These are phyloP conservation scores for Montipora efflorescens DNA, from an alignment of 64 coral and sea anemone species.

Conservation along the genomic window DNA sequence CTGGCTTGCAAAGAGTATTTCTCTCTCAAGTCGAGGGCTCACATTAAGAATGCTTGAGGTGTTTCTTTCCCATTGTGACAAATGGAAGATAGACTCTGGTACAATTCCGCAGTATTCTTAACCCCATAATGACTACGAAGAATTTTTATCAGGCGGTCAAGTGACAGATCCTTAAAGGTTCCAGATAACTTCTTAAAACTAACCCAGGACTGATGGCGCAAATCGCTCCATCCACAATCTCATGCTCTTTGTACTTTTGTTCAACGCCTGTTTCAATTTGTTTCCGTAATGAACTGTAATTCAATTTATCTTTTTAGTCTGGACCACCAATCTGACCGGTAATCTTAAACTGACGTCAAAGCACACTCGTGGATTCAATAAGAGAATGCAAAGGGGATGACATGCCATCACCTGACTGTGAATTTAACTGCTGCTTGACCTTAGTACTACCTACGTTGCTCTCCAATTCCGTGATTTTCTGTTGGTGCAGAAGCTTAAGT, in stretches of 20 bases:
- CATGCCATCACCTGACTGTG: no score
- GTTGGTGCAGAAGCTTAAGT: no score
- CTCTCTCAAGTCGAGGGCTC: slow-evolving; percentile 57
- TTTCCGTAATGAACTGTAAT: no score
- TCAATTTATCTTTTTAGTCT: no score
- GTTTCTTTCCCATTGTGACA: slow-evolving; percentile 44
- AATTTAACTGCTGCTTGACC: no score
- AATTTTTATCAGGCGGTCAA: slow-evolving; percentile 54
- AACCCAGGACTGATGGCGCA: slow-evolving; percentile 3
- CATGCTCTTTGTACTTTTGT: no score
- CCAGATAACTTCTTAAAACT: slow-evolving; percentile 61
- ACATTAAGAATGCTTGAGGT: slow-evolving; percentile 60
- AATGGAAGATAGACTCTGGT: slow-evolving; percentile 20
- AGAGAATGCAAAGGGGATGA: no score
- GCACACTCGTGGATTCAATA: no score
- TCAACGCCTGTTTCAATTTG: background rate
- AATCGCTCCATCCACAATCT: slow-evolving; percentile 41
- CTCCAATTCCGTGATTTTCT: no score
- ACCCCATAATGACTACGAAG: slow-evolving; percentile 63
- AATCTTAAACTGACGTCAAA: no score
- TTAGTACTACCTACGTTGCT: no score
- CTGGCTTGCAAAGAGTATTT: slow-evolving; percentile 63
- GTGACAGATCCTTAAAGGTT: slow-evolving; percentile 34
- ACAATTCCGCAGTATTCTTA: slow-evolving; percentile 37
- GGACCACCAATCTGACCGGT: no score